Evolutionary conservation across 2,797 vertebrate species (phyloP), one percentile per base, ranked within the genome.

Genomic region (Cynopterus sphinx): DNA sequence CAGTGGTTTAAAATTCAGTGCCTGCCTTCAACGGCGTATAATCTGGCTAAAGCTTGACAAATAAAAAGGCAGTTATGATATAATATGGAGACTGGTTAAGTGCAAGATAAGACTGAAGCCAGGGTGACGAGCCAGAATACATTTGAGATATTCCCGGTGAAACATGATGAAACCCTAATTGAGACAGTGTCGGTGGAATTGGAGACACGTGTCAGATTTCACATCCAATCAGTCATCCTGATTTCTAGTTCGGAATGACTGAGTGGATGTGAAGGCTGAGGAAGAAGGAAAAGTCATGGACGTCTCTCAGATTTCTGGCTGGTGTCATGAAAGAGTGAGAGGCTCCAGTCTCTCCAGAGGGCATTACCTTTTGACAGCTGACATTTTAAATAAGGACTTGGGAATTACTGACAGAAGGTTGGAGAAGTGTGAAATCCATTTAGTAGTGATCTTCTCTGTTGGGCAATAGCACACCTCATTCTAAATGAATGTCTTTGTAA

Each of bases 361-460:
- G 28, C 59, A 13, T 51, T 24, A 15, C 11, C 59, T 68, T 55
- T 53, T 24, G 43, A 33, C 2, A 39, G 61, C 51, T 92, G 91
- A 93, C 71, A 86, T 87, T 94, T 91, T 63, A 94, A 86, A 78
- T 28, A 36, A 87, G 82, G 75, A 82, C 16, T 19, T 70, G 36
- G 87, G 70, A 77, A 71, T 93, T 31, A 51, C 70, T 24, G 74
- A 43, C 22, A 24, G 74, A 95, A 95, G 93, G 46, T 90, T 88
- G 90, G 61, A 49, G 53, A 65, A 96, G 46, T 31, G 36, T 3
- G 41, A 57, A 96, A 95, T 28, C 13, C 19, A 49, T 53, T 96
- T 93, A 96, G 81, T 9, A 95, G 77, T 95, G 95, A 97, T 74
- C 92, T 91, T 84, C 67, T 92, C 75, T 75, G 67, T 15, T 9